Evolutionary conservation across 2,888 invertebrate species (phyloP).

Genomic region (Diarsia mendica): DNA sequence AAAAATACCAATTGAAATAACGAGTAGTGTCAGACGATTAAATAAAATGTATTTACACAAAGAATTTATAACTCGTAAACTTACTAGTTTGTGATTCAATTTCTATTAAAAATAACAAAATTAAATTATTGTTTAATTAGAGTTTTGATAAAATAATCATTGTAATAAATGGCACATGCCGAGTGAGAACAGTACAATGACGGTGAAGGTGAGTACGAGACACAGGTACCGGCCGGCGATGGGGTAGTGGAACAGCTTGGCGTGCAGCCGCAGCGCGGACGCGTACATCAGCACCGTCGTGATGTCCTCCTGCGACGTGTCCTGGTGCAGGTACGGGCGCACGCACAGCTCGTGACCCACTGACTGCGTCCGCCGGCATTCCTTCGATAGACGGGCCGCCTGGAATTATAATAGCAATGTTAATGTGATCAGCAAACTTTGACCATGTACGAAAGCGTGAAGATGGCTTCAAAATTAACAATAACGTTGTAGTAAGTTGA

Average conservation of each 20-base stretch:
- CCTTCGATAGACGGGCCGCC: slow-evolving; percentile 94
- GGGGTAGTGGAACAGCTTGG: slow-evolving; percentile 93
- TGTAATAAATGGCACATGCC: slow-evolving; percentile 93
- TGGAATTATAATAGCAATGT: slow-evolving; percentile 76
- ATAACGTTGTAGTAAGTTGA: no score
- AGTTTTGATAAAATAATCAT: slow-evolving; percentile 69
- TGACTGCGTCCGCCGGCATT: slow-evolving; percentile 93
- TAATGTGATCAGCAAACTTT: neutral
- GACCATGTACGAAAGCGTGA: neutral
- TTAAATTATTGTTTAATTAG: slow-evolving; percentile 11
- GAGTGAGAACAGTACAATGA: slow-evolving; percentile 91
- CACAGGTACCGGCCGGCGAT: slow-evolving; percentile 93
- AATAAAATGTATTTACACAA: slow-evolving; percentile 37
- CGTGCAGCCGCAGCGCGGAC: slow-evolving; percentile 93
- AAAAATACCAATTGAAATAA: neutral
- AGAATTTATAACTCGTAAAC: slow-evolving; percentile 44
- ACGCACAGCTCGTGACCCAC: slow-evolving; percentile 95
- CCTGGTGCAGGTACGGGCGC: slow-evolving; percentile 95
- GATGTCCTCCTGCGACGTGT: slow-evolving; percentile 93
- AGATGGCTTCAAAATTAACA: neutral
- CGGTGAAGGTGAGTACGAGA: slow-evolving; percentile 90
- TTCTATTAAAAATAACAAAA: slow-evolving; percentile 18
- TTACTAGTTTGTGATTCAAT: slow-evolving; percentile 17
- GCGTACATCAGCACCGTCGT: slow-evolving; percentile 94
- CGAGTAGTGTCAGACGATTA: slow-evolving; percentile 13